Evolutionary conservation across 1,140 invertebrate genomes (phyloP), one percentile per base, ranked within the genome.

Genomic region (Drosophila cardini): DNA sequence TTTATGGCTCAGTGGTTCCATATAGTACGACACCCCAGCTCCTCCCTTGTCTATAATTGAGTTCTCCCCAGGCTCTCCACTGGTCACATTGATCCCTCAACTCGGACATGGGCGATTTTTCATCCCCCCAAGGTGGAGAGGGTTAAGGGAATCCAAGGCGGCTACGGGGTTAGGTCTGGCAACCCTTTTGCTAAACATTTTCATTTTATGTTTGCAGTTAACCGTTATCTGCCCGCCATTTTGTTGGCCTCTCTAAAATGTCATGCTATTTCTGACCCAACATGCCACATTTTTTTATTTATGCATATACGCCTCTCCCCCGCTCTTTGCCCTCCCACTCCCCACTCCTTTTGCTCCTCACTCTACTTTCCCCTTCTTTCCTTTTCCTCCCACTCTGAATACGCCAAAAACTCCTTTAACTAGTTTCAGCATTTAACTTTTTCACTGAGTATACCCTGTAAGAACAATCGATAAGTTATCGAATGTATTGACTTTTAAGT

Each of bases 211-310:
- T 61, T 26, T 62, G 57, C 53, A 36, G 62, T 60, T 61, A 52
- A 45, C 48, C 58, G 72, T 71, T 83, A 76, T 87, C 83, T 82
- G 76, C 53, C 80, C 80, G 79, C 72, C 83, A 87, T 87, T 86
- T 86, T 83, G 83, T 73, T 71, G 63, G 63, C 58, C 56, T 79
- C 68, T 75, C 61, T 57, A 87, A 73, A 87, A 77, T 80, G 83
- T 87, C 83, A 86, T 80, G 83, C 83, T 86, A 86, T 86, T 86
- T 87, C 79, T 82, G 83, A 87, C 83, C 83, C 83, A 87, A 83
- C 79, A 87, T 87, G 83, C 79, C 83, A 83, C 83, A 83, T 77
- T 86, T 83, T 83, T 21, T 83, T 87, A 87, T 86, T 87, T 87
- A 86, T 86, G 83, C 83, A 83, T 87, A 79, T 43, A 32, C 8